Conservation (phyloP, 1,140 invertebrate species). For the Zaprionus camerounensis region DNA sequence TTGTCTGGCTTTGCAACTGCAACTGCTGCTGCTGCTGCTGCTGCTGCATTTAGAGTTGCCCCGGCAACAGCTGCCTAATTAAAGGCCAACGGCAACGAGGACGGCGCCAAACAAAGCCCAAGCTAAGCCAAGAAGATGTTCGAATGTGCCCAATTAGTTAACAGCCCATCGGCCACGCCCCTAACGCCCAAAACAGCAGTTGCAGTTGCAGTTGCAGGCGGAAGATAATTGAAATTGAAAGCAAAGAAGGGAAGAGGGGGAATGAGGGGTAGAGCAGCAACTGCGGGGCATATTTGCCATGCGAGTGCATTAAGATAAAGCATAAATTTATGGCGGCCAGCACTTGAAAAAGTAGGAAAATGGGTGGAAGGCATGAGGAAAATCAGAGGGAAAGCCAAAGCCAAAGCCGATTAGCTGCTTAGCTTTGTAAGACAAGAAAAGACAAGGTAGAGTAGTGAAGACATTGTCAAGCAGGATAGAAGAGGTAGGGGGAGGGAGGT, state of each 20-base stretch:
- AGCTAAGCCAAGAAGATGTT: neutral
- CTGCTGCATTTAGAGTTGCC: neutral
- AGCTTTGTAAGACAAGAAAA: conserved; percentile 53
- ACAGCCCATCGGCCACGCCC: conserved; percentile 1
- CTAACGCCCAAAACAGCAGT: neutral
- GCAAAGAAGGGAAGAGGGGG: neutral
- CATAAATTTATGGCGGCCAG: conserved; percentile 23
- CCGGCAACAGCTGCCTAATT: conserved; percentile 2
- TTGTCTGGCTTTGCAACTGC: neutral
- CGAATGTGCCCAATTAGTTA: neutral
- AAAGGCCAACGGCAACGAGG: neutral
- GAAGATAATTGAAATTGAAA: conserved; percentile 2
- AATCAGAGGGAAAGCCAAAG: conserved; percentile 18
- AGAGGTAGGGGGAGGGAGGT: neutral
- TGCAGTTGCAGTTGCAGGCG: neutral
- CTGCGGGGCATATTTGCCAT: conserved; percentile 14
- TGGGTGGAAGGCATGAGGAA: neutral
- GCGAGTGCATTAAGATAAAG: conserved; percentile 37
- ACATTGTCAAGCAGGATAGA: neutral
- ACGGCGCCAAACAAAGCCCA: neutral
- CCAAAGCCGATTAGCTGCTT: conserved; percentile 69
- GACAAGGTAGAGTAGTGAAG: conserved; percentile 29
- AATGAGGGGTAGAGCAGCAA: too few species aligned
- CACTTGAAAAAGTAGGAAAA: neutral
- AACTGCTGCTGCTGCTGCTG: neutral